These are phyloP conservation scores for Chionoecetes opilio DNA, from an alignment of 1,140 invertebrate species.

Conservation along the genomic window DNA sequence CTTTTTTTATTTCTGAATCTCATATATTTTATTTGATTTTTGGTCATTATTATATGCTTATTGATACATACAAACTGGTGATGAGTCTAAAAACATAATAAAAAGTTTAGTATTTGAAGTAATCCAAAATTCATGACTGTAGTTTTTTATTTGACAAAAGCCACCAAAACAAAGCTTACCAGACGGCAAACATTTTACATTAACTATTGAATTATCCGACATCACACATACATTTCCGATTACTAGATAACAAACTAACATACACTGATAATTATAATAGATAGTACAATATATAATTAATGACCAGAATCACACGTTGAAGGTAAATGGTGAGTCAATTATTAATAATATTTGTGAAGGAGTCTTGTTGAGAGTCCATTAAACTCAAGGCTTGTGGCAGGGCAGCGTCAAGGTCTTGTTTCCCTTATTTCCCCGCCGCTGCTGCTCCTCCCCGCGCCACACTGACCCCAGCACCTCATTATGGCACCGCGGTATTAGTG, in stretches of 20 bases:
- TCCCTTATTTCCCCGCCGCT: neutral
- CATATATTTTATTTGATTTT: neutral
- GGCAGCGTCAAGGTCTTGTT: neutral
- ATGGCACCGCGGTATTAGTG: neutral
- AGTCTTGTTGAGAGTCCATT: neutral
- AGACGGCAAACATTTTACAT: neutral
- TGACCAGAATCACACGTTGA: neutral
- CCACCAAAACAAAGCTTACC: neutral
- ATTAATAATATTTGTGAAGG: neutral
- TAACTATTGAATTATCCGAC: neutral
- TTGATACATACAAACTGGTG: too few relatives aligned
- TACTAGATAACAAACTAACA: neutral
- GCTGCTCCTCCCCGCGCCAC: neutral
- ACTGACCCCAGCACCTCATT: neutral
- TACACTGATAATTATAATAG: neutral
- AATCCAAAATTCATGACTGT: neutral
- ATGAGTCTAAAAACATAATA: too few relatives aligned
- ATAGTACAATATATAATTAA: neutral
- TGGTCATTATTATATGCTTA: too few relatives aligned
- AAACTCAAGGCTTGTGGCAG: neutral
- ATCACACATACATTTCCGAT: neutral
- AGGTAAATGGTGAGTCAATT: neutral
- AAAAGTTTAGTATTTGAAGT: too few relatives aligned
- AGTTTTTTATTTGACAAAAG: constrained; percentile 13
- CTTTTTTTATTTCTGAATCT: too few relatives aligned